Evolutionary conservation across 2,797 vertebrate genomes (phyloP), one percentile per base, ranked within the genome.

Genomic region (Sebastes baramenuke): DNA sequence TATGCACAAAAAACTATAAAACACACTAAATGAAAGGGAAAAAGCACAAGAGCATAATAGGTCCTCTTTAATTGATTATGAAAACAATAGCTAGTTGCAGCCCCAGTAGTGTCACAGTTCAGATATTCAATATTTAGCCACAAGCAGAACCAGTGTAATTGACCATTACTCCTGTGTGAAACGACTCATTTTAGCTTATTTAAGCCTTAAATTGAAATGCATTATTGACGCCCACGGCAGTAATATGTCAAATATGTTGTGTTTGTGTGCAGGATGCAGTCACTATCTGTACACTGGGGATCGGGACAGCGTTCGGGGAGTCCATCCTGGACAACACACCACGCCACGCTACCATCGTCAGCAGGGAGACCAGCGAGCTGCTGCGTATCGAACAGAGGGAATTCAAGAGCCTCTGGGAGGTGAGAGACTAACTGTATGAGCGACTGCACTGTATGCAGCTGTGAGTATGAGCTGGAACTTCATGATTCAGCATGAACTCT

Each of bases 301-400:
- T 99, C 8, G 98, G 98, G 82, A 99, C 98, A 0, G 98, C 98
- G 52, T 99, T 99, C 79, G 98, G 98, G 92, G 98, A 99, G 93
- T 99, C 98, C 67, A 98, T 99, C 93, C 94, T 99, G 94, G 98
- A 99, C 95, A 99, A 99, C 93, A 99, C 98, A 1, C 98, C 98
- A 18, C 98, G 98, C 65, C 98, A 99, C 83, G 98, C 98, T 2
- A 99, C 98, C 87, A 98, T 99, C 1, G 97, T 99, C 93, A 99
- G 98, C 77, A 95, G 97, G 85, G 98, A 99, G 91, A 96, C 94
- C 86, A 99, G 98, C 0, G 98, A 99, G 81, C 97, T 99, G 59
- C 97, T 99, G 36, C 97, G 98, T 70, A 98, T 99, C 30, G 98
- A 99, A 83, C 98, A 99, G 95, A 97, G 97, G 90, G 98, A 99